Evolutionary conservation across 2,888 invertebrate species (phyloP).

Genomic region (Nomada ruficornis): DNA sequence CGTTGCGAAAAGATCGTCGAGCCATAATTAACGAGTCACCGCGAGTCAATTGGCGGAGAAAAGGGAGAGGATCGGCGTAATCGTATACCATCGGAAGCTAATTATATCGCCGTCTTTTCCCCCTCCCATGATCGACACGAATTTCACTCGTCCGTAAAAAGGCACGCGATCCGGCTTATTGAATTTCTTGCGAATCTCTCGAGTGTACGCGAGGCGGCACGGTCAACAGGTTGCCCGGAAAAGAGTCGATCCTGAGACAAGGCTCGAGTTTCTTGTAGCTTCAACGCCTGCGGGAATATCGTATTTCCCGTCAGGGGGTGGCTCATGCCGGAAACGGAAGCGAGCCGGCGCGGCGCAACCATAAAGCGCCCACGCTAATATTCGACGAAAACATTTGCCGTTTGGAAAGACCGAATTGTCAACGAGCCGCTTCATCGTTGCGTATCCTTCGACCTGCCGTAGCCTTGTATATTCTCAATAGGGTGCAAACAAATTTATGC

Average conservation of each 20-base stretch:
- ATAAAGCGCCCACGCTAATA: conserved; percentile 17
- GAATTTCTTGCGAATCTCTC: conserved; percentile 43
- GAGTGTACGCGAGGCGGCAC: conserved; percentile 19
- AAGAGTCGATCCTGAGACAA: conserved; percentile 55
- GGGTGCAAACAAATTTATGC: not conserved
- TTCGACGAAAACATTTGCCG: conserved; percentile 18
- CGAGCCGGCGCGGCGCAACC: conserved; percentile 16
- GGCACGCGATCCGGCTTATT: conserved; percentile 55
- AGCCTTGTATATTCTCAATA: not conserved
- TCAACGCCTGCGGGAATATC: conserved; percentile 55
- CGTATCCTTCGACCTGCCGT: not conserved
- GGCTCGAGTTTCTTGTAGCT: conserved; percentile 65
- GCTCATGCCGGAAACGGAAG: conserved; percentile 71
- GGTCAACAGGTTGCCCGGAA: conserved; percentile 63
- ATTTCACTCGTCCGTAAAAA: conserved; percentile 53
- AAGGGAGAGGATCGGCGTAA: conserved; percentile 19
- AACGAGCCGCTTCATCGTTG: not conserved
- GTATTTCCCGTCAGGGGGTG: conserved; percentile 46
- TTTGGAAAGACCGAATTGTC: not conserved
- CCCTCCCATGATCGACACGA: conserved; percentile 52
- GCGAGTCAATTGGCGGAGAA: conserved; percentile 30
- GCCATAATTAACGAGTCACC: conserved; percentile 52
- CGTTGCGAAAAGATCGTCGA: conserved; percentile 23
- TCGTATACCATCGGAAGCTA: conserved; percentile 31
- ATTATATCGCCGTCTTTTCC: conserved; percentile 50